Evolutionary conservation across 2,888 invertebrate species (phyloP), one percentile per base, ranked within the genome.

Genomic region (Mesoligia furuncula): DNA sequence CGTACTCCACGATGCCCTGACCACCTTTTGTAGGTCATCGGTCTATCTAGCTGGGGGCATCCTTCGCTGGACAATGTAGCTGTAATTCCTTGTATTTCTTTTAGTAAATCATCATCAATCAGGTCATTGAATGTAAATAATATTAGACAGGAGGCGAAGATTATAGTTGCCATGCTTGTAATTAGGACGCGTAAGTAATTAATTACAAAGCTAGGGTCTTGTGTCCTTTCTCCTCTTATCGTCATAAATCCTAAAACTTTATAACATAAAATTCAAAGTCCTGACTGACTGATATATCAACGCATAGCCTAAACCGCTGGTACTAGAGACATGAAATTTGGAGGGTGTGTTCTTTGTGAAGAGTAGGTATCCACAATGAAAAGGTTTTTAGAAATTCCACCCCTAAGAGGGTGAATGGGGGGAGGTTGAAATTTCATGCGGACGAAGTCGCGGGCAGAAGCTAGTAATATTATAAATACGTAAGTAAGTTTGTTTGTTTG

Each of bases 161-260:
- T 83, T 69, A 62, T 62, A 73, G 15, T 65, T 42, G 72, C 79
- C 81, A 72, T 64, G 54, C 7, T 83, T 79, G 72, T 81, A 78
- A 83, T 73, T 66, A 83, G 65, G 69, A 36, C 48, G 54, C 20
- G 39, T 65, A 69, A 83, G 83, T 81, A 72, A 81, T 83, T 81
- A 78, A 81, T 81, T 66, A 73, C 51, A 54, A 68, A 68, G 57
- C 67, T 59, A 64, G 51, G 45, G 62, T 13, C 64, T 64, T 54
- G 20, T 80, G 64, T 80, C 36, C 54, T 54, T 59, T 64, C 83
- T 80, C 20, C 71, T 83, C 27, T 51, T 64, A 45, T 77, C 67
- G 24, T 77, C 57, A 61, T 64, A 59, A 83, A 78, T 45, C 45
- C 45, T 45, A 45, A 31, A 31, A 3, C 1, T 31, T 31, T 1